Conservation (phyloP, 1,140 invertebrate genomes). For the Atta cephalotes region DNA sequence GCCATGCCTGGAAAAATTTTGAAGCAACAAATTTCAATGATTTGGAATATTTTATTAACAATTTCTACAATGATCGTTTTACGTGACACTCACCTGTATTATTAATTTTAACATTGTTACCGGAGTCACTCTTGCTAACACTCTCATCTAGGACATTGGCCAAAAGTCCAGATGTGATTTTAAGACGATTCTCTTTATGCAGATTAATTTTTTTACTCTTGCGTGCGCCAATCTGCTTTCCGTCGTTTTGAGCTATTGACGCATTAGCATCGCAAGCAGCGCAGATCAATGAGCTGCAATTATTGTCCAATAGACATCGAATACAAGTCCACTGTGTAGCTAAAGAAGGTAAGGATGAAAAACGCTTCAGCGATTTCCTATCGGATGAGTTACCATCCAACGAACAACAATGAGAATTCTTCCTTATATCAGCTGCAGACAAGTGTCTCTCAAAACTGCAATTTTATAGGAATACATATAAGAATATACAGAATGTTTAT, state of each 20-base stretch:
- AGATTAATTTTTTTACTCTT: constrained; percentile 81
- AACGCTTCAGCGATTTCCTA: constrained; percentile 74
- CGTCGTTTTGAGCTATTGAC: constrained; percentile 81
- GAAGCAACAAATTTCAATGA: constrained; percentile 24
- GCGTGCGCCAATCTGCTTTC: constrained; percentile 82
- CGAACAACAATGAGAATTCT: constrained; percentile 77
- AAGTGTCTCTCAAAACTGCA: constrained; percentile 76
- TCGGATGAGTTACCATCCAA: constrained; percentile 77
- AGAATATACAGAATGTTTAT: constrained; percentile 31
- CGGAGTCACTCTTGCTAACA: constrained; percentile 74
- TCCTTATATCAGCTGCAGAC: constrained; percentile 70
- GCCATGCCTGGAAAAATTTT: constrained; percentile 79
- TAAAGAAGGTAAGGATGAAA: constrained; percentile 82
- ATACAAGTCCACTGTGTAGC: constrained; percentile 84
- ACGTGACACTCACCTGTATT: constrained; percentile 69
- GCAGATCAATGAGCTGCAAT: constrained; percentile 82
- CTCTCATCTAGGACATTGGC: constrained; percentile 77
- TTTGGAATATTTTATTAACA: background rate
- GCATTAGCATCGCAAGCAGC: constrained; percentile 84
- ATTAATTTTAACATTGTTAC: constrained; percentile 73
- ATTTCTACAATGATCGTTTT: background rate
- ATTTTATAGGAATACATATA: constrained; percentile 56
- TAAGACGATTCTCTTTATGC: constrained; percentile 78
- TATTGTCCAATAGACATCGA: constrained; percentile 83
- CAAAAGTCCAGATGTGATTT: constrained; percentile 77